phyloP scores from a whole-genome alignment of 2,888 invertebrate species.

The Trichopoda pennipes region DNA sequence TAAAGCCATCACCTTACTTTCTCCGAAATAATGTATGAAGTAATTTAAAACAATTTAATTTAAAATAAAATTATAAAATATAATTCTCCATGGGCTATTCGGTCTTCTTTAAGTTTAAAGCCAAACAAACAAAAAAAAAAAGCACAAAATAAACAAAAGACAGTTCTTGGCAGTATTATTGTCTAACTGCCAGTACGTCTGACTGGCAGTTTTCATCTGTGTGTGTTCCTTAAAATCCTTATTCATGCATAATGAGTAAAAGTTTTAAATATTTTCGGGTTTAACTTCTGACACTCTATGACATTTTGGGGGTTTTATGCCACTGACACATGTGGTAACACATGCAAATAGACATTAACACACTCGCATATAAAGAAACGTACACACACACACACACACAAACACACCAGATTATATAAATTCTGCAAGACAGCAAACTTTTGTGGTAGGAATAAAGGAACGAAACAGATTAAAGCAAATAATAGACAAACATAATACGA shows the following conservation, averaged over 20 bases:
- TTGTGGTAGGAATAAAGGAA: conserved; percentile 17
- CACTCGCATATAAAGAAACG: neutral
- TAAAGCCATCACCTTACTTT: too few relatives aligned
- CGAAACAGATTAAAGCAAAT: neutral
- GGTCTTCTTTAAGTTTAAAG: too few relatives aligned
- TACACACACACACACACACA: neutral
- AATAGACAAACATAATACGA: neutral
- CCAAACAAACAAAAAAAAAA: too few relatives aligned
- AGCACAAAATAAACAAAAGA: too few relatives aligned
- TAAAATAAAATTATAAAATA: too few relatives aligned
- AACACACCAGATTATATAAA: too few relatives aligned
- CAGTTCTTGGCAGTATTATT: conserved; percentile 1
- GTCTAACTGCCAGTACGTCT: conserved; percentile 12
- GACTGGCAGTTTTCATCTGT: conserved; percentile 5
- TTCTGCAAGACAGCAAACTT: conserved; percentile 14
- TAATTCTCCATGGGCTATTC: too few relatives aligned
- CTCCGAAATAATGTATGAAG: too few relatives aligned
- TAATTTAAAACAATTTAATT: too few relatives aligned
- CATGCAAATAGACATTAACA: conserved; percentile 14
- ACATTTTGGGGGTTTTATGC: conserved; percentile 52
- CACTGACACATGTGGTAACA: conserved; percentile 60
- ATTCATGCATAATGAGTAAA: conserved; percentile 47
- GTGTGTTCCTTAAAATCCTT: conserved; percentile 37
- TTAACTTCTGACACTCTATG: conserved; percentile 63
- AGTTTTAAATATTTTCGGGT: conserved; percentile 51